Percentiles rank a stretch among this genome's conserved stretches.
These are phyloP conservation scores for Plumapathes pennacea DNA, from an alignment of 92 coral and sea anemone genomes.

Conservation along the genomic window DNA sequence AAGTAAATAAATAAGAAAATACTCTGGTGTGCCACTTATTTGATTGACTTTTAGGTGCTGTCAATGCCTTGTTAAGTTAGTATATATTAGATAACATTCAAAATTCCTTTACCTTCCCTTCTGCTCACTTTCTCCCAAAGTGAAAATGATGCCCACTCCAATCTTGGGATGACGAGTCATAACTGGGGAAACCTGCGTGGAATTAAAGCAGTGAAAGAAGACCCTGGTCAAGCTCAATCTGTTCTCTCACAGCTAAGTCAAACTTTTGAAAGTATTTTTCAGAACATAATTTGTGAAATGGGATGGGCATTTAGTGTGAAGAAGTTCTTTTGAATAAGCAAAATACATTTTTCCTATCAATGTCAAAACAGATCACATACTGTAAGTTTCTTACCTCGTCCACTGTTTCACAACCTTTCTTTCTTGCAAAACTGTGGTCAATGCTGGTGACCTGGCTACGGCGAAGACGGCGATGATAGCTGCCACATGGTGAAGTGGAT, in stretches of 20 bases:
- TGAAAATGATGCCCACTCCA: slow-evolving; percentile 83
- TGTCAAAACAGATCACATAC: no score
- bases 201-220: background rate
- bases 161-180: slow-evolving; percentile 85
- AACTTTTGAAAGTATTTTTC: no score
- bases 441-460: slow-evolving; percentile 92
- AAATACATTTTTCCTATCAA: background rate
- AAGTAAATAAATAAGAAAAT: no score
- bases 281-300: no score
- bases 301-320: no score
- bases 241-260: background rate
- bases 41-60: no score
- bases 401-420: slow-evolving; percentile 58
- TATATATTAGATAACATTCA: no score
- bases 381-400: slow-evolving; percentile 94
- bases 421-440: slow-evolving; percentile 78
- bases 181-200: slow-evolving; percentile 67
- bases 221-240: background rate
- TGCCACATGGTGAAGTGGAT: slow-evolving; percentile 82
- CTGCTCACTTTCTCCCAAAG: slow-evolving; percentile 77
- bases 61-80: no score
- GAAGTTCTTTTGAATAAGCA: background rate
- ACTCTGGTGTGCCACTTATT: no score
- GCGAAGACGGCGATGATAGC: slow-evolving; percentile 81
- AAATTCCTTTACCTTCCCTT: slow-evolving; percentile 58